Percentiles rank a stretch among this genome's conserved stretches.
These are phyloP conservation scores for Aphaenogaster floridana DNA, from an alignment of 1,140 invertebrate species.

Conservation along the genomic window DNA sequence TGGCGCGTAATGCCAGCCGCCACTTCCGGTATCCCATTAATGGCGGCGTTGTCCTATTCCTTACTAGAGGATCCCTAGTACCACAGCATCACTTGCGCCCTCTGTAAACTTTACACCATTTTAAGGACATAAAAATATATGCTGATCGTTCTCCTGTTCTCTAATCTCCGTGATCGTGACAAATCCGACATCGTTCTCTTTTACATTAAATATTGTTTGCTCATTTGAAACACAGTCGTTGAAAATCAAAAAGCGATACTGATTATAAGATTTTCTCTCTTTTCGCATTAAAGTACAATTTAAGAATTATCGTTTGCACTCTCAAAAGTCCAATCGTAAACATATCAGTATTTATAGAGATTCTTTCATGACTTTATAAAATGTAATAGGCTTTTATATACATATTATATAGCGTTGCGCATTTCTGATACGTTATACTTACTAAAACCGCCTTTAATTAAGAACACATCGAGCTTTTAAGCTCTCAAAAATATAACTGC, in stretches of 20 bases:
- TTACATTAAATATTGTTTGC: neutral
- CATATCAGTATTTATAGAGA: slow-evolving; percentile 3
- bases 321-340: slow-evolving; percentile 46
- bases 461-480: neutral
- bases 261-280: slow-evolving; percentile 34
- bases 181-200: neutral
- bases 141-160: no score
- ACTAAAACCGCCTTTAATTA: neutral
- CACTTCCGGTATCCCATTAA: no score
- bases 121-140: no score
- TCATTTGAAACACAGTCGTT: slow-evolving; percentile 15
- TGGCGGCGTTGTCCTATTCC: no score
- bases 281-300: slow-evolving; percentile 33
- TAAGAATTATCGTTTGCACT: slow-evolving; percentile 45
- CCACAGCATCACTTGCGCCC: no score
- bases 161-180: neutral
- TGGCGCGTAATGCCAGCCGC: no score
- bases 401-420: neutral
- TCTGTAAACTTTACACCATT: no score
- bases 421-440: slow-evolving; percentile 1
- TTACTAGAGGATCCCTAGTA: no score
- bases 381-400: neutral
- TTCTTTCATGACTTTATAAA: slow-evolving; percentile 7
- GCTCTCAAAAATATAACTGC: neutral
- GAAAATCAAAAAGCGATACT: slow-evolving; percentile 6